phyloP scores from a whole-genome alignment of 2,113 vertebrate genomes.

The Carassius auratus region DNA sequence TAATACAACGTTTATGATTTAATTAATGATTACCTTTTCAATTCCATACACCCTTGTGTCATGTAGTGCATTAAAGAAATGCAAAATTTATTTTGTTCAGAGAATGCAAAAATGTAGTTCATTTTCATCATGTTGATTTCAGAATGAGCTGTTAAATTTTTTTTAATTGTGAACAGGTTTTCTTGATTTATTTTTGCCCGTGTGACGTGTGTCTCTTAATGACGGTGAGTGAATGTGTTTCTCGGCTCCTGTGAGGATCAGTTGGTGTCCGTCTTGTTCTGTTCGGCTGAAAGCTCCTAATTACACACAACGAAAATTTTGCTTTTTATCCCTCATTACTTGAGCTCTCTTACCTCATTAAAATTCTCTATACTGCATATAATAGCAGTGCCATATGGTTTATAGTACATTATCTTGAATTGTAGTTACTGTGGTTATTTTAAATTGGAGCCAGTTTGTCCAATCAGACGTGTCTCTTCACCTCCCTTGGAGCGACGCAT shows the following conservation, averaged over 20 bases:
- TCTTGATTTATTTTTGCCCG: background rate
- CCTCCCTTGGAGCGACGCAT: background rate
- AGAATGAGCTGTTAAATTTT: background rate
- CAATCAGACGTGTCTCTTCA: background rate
- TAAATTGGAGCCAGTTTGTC: background rate
- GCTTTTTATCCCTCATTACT: background rate
- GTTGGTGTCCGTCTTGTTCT: slow-evolving; percentile 55
- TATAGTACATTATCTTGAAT: background rate
- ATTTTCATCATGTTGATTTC: background rate
- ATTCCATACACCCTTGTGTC: too few relatives aligned
- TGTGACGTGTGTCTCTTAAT: background rate
- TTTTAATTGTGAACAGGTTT: too few relatives aligned
- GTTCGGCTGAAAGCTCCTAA: background rate
- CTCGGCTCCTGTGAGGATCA: slow-evolving; percentile 46
- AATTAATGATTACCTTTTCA: too few relatives aligned
- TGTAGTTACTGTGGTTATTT: too few relatives aligned
- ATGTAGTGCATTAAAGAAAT: too few relatives aligned
- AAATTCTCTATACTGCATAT: background rate
- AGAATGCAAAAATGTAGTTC: background rate
- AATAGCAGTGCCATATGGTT: background rate
- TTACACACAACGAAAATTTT: background rate
- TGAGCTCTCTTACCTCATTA: background rate
- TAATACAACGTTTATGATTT: too few relatives aligned
- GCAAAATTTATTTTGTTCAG: too few relatives aligned
- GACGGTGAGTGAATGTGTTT: background rate